Percentiles rank a stretch among this genome's conserved stretches.
Evolutionary conservation across 1,140 invertebrate species (phyloP).

Genomic region (Drosophila setifemur): DNA sequence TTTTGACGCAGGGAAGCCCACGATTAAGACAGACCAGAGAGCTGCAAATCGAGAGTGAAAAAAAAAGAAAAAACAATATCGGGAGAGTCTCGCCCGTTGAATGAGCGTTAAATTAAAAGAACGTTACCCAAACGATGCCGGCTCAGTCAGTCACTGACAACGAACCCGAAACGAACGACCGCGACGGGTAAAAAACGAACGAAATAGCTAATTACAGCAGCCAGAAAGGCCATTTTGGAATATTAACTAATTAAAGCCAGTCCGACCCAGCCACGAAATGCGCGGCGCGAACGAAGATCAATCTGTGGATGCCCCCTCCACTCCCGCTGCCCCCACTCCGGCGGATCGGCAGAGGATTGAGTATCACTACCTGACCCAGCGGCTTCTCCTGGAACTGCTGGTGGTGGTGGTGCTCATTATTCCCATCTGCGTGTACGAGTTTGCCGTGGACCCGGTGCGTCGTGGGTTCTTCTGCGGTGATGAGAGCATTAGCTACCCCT

Average conservation of each 20-base stretch:
- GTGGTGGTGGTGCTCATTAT: slow-evolving; percentile 77
- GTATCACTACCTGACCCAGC: slow-evolving; percentile 34
- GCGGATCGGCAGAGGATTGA: neutral
- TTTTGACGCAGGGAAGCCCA: slow-evolving; percentile 27
- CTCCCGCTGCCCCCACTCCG: neutral
- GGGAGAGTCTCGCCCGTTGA: slow-evolving; percentile 40
- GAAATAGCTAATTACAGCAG: slow-evolving; percentile 61
- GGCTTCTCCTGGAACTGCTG: slow-evolving; percentile 58
- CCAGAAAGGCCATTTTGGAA: slow-evolving; percentile 54
- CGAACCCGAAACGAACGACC: slow-evolving; percentile 63
- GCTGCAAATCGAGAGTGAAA: neutral
- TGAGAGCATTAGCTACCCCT: slow-evolving; percentile 94
- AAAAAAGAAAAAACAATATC: slow-evolving; percentile 1
- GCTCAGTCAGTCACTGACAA: slow-evolving; percentile 73
- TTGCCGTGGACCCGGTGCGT: slow-evolving; percentile 90
- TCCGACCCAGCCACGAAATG: slow-evolving; percentile 39
- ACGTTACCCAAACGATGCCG: slow-evolving; percentile 59
- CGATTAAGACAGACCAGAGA: neutral
- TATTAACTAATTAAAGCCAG: slow-evolving; percentile 70
- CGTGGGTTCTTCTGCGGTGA: slow-evolving; percentile 98
- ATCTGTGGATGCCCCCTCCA: neutral
- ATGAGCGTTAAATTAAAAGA: slow-evolving; percentile 75
- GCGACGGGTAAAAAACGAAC: slow-evolving; percentile 52
- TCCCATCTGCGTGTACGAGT: slow-evolving; percentile 87
- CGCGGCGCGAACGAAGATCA: slow-evolving; percentile 47